Evolutionary conservation across 2,888 invertebrate species (phyloP).

Genomic region (Leucania comma): DNA sequence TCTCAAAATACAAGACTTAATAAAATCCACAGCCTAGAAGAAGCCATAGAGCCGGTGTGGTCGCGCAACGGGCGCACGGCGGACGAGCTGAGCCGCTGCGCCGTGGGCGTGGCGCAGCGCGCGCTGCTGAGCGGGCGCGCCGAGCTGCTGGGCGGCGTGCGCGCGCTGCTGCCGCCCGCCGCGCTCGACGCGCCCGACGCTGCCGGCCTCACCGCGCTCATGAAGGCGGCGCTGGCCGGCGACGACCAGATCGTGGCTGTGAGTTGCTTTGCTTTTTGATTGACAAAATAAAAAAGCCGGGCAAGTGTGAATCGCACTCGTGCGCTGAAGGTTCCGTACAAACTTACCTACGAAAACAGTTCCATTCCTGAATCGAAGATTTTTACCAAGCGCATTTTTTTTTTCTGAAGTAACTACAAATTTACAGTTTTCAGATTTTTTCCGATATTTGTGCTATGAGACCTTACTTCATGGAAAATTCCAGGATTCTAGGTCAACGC

Average conservation of each 20-base stretch:
- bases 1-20: too few species aligned
- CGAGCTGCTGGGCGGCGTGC: slow-evolving; percentile 94
- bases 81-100: slow-evolving; percentile 92
- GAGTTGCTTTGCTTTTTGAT: slow-evolving; percentile 66
- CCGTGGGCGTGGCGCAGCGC: slow-evolving; percentile 94
- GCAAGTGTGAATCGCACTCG: too few species aligned
- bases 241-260: slow-evolving; percentile 94
- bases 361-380: too few species aligned
- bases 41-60: slow-evolving; percentile 88
- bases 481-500: too few species aligned
- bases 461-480: too few species aligned
- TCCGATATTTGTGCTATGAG: too few species aligned
- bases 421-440: too few species aligned
- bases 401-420: too few species aligned
- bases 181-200: slow-evolving; percentile 94
- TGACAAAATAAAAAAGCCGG: too few species aligned
- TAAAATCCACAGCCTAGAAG: slow-evolving; percentile 87
- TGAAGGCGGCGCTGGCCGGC: slow-evolving; percentile 95
- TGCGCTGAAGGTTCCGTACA: too few species aligned
- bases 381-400: too few species aligned
- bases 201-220: slow-evolving; percentile 95
- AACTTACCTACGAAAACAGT: too few species aligned
- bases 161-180: slow-evolving; percentile 93
- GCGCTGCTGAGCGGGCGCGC: slow-evolving; percentile 95
- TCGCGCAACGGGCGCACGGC: slow-evolving; percentile 78